Base-by-base conservation (phyloP, 2,113 vertebrate species). In the Platysteira castanea region DNA sequence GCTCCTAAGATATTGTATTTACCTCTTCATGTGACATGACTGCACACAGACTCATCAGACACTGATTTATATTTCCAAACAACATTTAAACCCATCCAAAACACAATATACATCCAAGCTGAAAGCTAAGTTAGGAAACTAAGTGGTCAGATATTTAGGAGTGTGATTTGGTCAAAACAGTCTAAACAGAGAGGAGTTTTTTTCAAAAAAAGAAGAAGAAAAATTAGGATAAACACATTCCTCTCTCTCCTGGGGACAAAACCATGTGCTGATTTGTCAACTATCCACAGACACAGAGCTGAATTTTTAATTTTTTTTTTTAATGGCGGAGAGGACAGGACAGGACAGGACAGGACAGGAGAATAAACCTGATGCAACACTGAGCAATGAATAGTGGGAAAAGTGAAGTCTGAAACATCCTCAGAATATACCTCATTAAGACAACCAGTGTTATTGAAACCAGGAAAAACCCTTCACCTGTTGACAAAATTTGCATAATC, bases 51-150 rank as follows among this genome's bases (percentile, higher is more conserved):
- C 47, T 95, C 78, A 94, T 90, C 69, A 92, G 21, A 46, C 63
- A 91, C 37, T 35, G 73, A 92, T 92, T 97, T 81, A 39, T 96
- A 73, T 89, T 96, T 89, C 68, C 67, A 69, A 93, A 80, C 30
- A 92, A 82, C 77, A 26, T 73, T 57, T 81, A 89, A 96, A 86
- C 75, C 23, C 35, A 90, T 90, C 37, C n/a, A 85, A 83, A 92
- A 46, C 14, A 52, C 30, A 68, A 10, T 59, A 79, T 35, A 19
- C 13, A 85, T 80, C 27, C 76, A 76, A 85, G 93, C 24, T 6
- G 7, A 87, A 93, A 71, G 10, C 30, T 68, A 61, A 60, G 4
- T 76, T 70, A 64, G 15, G n/a, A 74, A 84, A 94, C 28, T 44
- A 65, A 74, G 13, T 1, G 0, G 10, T 73, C 53, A 79, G 49